These are phyloP conservation scores for Lasiommata megera DNA, from an alignment of 2,888 invertebrate species.

Conservation along the genomic window DNA sequence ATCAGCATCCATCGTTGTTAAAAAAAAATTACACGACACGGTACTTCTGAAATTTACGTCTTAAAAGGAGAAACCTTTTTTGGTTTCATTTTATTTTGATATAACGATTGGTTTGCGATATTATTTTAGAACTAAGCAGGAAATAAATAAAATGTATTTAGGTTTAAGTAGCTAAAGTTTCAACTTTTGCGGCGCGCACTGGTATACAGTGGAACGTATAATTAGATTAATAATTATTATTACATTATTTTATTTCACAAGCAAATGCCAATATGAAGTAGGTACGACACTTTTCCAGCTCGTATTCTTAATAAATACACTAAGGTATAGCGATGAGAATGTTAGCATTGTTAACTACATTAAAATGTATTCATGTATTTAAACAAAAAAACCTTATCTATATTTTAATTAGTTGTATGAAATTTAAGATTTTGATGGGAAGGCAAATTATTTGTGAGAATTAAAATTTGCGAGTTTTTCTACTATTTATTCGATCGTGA, in stretches of 20 bases:
- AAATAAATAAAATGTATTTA: no score
- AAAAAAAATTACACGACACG: no score
- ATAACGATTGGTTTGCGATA: no score
- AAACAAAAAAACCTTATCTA: conserved; percentile 14
- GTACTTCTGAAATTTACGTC: no score
- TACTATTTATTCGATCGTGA: no score
- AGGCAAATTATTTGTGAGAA: not conserved
- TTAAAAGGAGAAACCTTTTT: no score
- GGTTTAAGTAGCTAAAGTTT: not conserved
- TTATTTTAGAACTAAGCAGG: no score
- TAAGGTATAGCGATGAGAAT: conserved; percentile 48
- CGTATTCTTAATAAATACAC: conserved; percentile 46
- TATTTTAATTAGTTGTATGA: not conserved
- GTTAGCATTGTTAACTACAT: conserved; percentile 30
- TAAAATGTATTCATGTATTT: conserved; percentile 17
- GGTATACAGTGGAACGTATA: conserved; percentile 56
- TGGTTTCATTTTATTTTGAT: no score
- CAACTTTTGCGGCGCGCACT: not conserved
- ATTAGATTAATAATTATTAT: conserved; percentile 43
- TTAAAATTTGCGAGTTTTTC: no score
- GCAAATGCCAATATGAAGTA: conserved; percentile 73
- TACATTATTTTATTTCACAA: conserved; percentile 38
- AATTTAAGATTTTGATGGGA: not conserved
- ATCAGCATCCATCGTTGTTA: no score
- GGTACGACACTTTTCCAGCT: conserved; percentile 59